Evolutionary conservation across 2,888 invertebrate genomes (phyloP).

Genomic region (Augiades crinisus): DNA sequence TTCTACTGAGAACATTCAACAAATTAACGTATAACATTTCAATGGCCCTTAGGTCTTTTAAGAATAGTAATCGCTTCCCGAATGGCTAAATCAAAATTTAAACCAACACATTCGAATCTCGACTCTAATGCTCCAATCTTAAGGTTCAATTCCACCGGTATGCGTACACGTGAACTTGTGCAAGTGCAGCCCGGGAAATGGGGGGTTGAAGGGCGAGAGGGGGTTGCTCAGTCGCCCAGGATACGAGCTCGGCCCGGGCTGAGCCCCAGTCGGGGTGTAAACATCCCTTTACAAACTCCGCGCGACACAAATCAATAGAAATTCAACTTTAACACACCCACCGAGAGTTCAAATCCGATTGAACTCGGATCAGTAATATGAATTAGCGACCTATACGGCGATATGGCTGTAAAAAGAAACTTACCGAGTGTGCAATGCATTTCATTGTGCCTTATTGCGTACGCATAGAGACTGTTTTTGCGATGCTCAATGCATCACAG

Average conservation of each 20-base stretch:
- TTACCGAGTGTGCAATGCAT: slow-evolving; percentile 9
- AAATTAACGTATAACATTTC: slow-evolving; percentile 25
- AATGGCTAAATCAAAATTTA: slow-evolving; percentile 24
- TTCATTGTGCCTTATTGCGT: slow-evolving; percentile 15
- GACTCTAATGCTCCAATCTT: background rate
- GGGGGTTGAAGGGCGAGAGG: slow-evolving; percentile 34
- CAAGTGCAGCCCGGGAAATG: slow-evolving; percentile 54
- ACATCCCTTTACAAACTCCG: slow-evolving; percentile 46
- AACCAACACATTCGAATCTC: background rate
- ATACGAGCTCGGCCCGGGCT: slow-evolving; percentile 69
- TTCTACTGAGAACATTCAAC: slow-evolving; percentile 24
- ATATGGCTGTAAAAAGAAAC: slow-evolving; percentile 48
- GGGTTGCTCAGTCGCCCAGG: slow-evolving; percentile 66
- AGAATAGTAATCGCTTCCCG: slow-evolving; percentile 27
- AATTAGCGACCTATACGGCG: slow-evolving; percentile 70
- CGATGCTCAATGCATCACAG: background rate
- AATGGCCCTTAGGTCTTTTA: slow-evolving; percentile 26
- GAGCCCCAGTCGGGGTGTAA: slow-evolving; percentile 48
- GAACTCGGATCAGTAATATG: slow-evolving; percentile 33
- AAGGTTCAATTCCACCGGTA: background rate
- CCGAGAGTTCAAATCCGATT: slow-evolving; percentile 15
- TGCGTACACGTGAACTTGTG: slow-evolving; percentile 33
- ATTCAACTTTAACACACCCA: slow-evolving; percentile 4
- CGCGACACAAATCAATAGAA: slow-evolving; percentile 25
- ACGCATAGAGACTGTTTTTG: background rate